phyloP scores from a whole-genome alignment of 2,113 vertebrate genomes.

The Eublepharis macularius region DNA sequence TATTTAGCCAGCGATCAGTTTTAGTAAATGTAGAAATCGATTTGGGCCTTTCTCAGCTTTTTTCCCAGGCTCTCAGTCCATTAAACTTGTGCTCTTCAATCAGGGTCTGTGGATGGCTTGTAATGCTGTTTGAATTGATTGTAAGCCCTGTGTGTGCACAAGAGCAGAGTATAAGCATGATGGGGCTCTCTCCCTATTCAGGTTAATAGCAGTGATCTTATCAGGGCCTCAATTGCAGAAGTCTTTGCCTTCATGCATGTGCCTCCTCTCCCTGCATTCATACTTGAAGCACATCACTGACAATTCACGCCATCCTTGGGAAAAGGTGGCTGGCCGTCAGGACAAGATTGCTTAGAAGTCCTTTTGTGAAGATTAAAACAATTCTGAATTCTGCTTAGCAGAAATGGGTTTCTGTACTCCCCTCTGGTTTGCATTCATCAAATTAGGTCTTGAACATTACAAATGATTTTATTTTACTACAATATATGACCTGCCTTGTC shows the following conservation, averaged over 20 bases:
- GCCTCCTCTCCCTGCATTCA: fast-evolving
- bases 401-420: not conserved
- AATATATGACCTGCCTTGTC: not conserved
- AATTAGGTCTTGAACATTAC: not conserved
- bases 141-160: not conserved
- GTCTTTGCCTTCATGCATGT: not conserved
- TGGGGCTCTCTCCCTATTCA: not conserved
- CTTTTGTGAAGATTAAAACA: not conserved
- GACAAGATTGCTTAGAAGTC: not conserved
- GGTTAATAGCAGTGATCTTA: not conserved
- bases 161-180: too few relatives aligned
- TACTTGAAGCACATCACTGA: not conserved
- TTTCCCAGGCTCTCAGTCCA: slow-evolving; percentile 61
- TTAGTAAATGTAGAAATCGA: slow-evolving; percentile 65
- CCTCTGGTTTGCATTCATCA: not conserved
- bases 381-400: not conserved
- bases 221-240: not conserved
- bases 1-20: slow-evolving; percentile 39
- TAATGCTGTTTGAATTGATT: slow-evolving; percentile 46
- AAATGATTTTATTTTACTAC: not conserved
- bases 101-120: slow-evolving; percentile 50
- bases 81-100: slow-evolving; percentile 68
- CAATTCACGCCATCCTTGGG: not conserved
- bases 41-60: not conserved
- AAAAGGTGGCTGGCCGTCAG: fast-evolving